Conservation (phyloP, 2,888 invertebrate species). For the Abscondita cerata region DNA sequence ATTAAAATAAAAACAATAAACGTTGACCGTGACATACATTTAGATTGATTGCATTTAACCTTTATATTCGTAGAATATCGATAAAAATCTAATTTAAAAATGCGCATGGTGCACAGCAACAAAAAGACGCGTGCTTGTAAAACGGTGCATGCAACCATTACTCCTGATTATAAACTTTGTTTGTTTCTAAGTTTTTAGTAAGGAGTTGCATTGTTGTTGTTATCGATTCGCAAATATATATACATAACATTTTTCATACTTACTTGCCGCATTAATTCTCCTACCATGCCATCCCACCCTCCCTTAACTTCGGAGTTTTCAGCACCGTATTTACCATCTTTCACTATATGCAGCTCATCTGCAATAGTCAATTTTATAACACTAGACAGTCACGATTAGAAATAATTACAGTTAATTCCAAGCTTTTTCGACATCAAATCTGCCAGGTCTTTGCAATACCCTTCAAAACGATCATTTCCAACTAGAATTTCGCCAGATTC, state of each 20-base stretch:
- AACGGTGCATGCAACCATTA: slow-evolving; percentile 11
- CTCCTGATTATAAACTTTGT: slow-evolving; percentile 8
- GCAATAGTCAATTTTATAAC: slow-evolving; percentile 46
- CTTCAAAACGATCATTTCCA: slow-evolving; percentile 84
- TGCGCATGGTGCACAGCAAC: slow-evolving; percentile 6
- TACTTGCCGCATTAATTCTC: slow-evolving; percentile 86
- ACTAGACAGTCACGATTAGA: not conserved
- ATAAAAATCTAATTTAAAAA: slow-evolving; percentile 14
- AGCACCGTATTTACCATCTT: slow-evolving; percentile 84
- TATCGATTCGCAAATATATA: slow-evolving; percentile 47
- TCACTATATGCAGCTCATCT: slow-evolving; percentile 87
- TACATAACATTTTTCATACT: slow-evolving; percentile 53
- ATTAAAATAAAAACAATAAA: too few relatives aligned
- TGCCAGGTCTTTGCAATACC: slow-evolving; percentile 92
- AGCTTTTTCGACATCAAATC: slow-evolving; percentile 81
- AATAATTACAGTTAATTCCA: slow-evolving; percentile 82
- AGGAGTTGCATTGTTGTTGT: slow-evolving; percentile 29
- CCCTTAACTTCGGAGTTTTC: slow-evolving; percentile 77
- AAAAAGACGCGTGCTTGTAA: slow-evolving; percentile 14
- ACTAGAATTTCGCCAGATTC: slow-evolving; percentile 69
- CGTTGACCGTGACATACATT: slow-evolving; percentile 7
- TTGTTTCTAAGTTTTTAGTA: slow-evolving; percentile 3
- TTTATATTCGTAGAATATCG: slow-evolving; percentile 3
- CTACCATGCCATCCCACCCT: slow-evolving; percentile 89
- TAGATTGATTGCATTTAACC: slow-evolving; percentile 4